phyloP scores from a whole-genome alignment of 2,888 invertebrate species.

The Archips xylosteana region DNA sequence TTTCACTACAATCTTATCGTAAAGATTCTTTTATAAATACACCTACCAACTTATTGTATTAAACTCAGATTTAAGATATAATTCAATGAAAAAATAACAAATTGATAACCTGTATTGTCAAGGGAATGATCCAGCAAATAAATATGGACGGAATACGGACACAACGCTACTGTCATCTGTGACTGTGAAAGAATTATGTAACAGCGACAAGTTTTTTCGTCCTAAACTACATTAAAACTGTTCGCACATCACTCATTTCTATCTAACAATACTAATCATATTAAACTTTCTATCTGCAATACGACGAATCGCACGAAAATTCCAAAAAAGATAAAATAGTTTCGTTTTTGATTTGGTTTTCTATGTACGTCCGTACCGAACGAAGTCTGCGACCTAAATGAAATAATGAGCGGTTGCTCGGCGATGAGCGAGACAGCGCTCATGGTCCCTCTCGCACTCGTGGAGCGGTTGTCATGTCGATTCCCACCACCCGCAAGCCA shows the following conservation, averaged over 20 bases:
- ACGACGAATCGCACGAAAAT: background rate
- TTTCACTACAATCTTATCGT: background rate
- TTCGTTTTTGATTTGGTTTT: background rate
- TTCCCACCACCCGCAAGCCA: constrained; percentile 47
- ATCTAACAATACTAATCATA: background rate
- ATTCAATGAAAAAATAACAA: background rate
- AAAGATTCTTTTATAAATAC: background rate
- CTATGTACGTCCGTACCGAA: constrained; percentile 13
- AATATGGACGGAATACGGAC: too few relatives aligned
- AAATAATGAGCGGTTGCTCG: constrained; percentile 19
- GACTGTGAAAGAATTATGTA: background rate
- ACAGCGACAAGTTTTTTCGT: constrained; percentile 12
- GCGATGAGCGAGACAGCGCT: constrained; percentile 26
- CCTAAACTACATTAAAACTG: background rate
- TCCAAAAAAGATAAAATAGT: background rate
- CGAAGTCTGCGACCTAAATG: constrained; percentile 27
- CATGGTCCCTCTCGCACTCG: constrained; percentile 39
- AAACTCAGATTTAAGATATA: background rate
- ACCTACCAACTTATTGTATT: background rate
- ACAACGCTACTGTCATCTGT: background rate
- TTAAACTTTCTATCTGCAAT: background rate
- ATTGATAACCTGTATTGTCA: constrained; percentile 5
- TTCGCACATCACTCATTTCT: background rate
- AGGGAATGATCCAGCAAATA: background rate
- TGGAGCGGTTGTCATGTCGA: constrained; percentile 41